These are phyloP conservation scores for Nymphicus hollandicus DNA, from an alignment of 2,113 vertebrate genomes.

Conservation along the genomic window DNA sequence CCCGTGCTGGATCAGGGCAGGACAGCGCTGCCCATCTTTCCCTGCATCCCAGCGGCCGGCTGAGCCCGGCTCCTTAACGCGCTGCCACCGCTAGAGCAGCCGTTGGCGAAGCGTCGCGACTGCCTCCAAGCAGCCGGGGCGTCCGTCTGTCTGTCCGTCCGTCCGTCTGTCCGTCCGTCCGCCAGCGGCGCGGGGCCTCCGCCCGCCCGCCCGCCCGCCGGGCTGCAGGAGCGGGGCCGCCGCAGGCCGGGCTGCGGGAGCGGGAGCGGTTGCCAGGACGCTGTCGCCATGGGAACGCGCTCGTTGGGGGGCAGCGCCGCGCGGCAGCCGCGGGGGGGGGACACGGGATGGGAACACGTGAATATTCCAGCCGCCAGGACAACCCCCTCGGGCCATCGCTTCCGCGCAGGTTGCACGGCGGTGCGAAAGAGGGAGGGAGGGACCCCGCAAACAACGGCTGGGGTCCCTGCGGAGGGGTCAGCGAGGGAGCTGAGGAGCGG, in stretches of 20 bases:
- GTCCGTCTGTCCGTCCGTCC: neutral
- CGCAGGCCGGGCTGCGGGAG: slow-evolving; percentile 38
- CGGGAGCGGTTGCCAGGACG: slow-evolving; percentile 63
- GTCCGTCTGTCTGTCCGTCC: neutral
- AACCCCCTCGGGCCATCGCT: neutral
- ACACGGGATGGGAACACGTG: neutral
- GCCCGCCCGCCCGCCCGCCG: slow-evolving; percentile 1
- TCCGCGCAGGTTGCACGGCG: neutral
- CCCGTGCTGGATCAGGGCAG: slow-evolving; percentile 8
- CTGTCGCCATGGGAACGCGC: slow-evolving; percentile 58
- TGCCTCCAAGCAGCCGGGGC: neutral
- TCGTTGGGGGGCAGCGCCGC: neutral
- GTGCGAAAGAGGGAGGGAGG: neutral
- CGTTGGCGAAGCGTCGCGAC: neutral
- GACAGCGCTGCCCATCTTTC: neutral
- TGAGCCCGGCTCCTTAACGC: neutral
- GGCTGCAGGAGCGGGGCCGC: slow-evolving; percentile 7
- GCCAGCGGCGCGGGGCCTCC: neutral
- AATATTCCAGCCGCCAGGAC: neutral
- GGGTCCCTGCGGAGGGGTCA: neutral
- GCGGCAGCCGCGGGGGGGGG: neutral
- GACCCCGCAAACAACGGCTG: neutral
- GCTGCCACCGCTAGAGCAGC: neutral
- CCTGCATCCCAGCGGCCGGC: neutral
- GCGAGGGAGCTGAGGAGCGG: neutral